Evolutionary conservation across 1,140 invertebrate genomes (phyloP), one percentile per base, ranked within the genome.

Genomic region (Philaenus spumarius): DNA sequence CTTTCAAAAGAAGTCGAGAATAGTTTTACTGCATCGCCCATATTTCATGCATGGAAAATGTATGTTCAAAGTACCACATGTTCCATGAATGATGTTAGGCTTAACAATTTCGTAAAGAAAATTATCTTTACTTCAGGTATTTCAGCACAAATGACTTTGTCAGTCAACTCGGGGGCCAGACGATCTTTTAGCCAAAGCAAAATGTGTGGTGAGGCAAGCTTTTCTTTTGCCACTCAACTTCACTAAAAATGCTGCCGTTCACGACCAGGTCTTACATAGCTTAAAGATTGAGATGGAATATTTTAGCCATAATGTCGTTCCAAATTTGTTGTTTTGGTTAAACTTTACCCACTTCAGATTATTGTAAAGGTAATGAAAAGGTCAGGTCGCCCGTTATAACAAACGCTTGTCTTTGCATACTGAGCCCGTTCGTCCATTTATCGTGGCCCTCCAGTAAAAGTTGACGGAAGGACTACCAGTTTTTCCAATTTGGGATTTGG

Each of bases 231-330:
- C 39, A 40, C 17, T 24, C 19, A 47, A 20, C 6, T 24, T 12
- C 19, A 9, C 23, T 17, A 70, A 69, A 30, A 73, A 30, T 56
- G 46, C 64, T 23, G 47, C 60, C 43, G 60, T 69, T 68, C 39
- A 55, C 63, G 1, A 73, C 47, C 12, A 64, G 35, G 34, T 69
- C 59, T 11, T 77, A 67, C 11, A 77, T 51, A 48, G 57, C 34
- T 47, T 73, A 69, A 9, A 73, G 23, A 62, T 78, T 79, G 39
- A 70, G 53, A 22, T 67, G 61, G 62, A 79, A 80, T 9, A 78
- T 75, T 26, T 72, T 43, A 4, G 70, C 64, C 17, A 74, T 64
- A 20, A 79, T 67, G 63, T 79, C 77, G 35, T 73, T 72, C 15
- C 74, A 34, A 66, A 77, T 69, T 20, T 58, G 23, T 3, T 66